A percentile compares a stretch with the other conserved stretches of the same genome.
These are phyloP conservation scores for Sylvia atricapilla DNA, from an alignment of 2,113 vertebrate genomes.

Conservation along the genomic window DNA sequence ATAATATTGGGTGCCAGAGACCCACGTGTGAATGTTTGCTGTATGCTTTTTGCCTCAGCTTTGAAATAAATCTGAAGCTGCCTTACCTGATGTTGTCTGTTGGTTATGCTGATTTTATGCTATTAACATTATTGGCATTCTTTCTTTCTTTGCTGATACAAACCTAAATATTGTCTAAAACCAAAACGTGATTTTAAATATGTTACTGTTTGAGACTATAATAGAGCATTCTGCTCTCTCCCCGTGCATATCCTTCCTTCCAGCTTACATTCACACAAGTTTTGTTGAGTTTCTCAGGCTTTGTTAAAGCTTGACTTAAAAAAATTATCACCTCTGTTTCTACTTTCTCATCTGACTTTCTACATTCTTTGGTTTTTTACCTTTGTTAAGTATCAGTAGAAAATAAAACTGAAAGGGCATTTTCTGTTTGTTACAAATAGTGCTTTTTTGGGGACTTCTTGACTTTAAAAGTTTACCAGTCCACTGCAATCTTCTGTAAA, in stretches of 20 bases:
- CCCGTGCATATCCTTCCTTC: background rate
- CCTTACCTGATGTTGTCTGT: background rate
- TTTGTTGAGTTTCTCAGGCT: background rate
- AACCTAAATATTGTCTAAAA: background rate
- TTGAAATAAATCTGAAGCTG: background rate
- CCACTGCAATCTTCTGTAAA: background rate
- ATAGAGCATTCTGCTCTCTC: background rate
- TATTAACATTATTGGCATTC: background rate
- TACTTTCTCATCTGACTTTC: background rate
- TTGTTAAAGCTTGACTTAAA: background rate
- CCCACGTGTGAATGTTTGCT: background rate
- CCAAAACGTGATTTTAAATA: background rate
- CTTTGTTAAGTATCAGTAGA: background rate
- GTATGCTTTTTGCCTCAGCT: background rate
- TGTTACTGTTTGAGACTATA: background rate
- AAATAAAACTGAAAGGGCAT: background rate
- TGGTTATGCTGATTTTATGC: background rate
- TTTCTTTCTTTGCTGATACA: background rate
- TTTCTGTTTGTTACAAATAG: background rate
- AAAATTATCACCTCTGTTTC: background rate
- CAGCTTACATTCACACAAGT: background rate
- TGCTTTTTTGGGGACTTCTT: background rate
- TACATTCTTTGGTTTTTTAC: background rate
- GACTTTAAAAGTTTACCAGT: background rate
- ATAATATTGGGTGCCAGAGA: background rate